Conservation (phyloP, 2,797 vertebrate genomes). For the Arrhamphus sclerolepis region DNA sequence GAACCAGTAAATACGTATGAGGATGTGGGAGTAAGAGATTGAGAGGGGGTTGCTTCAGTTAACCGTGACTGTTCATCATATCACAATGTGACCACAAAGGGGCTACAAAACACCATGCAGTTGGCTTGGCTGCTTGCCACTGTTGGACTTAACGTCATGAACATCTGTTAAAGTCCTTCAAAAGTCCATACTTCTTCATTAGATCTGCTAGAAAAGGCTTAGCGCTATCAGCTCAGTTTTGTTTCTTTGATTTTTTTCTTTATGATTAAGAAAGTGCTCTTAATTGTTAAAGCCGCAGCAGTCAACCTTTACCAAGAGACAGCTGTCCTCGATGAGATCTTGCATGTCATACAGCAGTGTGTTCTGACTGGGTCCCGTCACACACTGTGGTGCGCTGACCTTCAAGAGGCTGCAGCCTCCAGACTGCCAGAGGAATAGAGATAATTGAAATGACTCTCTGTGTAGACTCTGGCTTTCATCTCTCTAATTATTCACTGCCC, state of each 20-base stretch:
- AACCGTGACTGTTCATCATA: conserved; percentile 42
- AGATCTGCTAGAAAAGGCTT: not conserved
- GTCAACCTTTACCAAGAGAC: not conserved
- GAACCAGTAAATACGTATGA: conserved; percentile 51
- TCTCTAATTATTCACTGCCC: conserved; percentile 69
- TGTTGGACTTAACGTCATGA: conserved; percentile 12
- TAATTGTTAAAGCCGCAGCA: not conserved
- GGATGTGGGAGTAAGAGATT: conserved; percentile 24
- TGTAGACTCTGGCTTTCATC: conserved; percentile 53
- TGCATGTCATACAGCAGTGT: conserved; percentile 41
- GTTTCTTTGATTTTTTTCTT: not conserved
- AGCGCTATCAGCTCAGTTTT: not conserved
- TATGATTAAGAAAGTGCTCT: not conserved
- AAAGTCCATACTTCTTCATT: not conserved
- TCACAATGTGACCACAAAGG: conserved; percentile 29
- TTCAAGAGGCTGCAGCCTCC: conserved; percentile 56
- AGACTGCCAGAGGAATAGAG: conserved; percentile 60
- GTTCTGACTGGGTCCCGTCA: conserved; percentile 45
- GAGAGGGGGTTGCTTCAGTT: conserved; percentile 36
- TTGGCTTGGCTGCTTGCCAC: conserved; percentile 8
- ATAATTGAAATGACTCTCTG: conserved; percentile 73
- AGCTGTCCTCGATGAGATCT: conserved; percentile 5
- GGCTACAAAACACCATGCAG: conserved; percentile 5
- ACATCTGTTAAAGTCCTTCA: not conserved
- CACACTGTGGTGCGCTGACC: conserved; percentile 47